Evolutionary conservation across 2,797 vertebrate species (phyloP), one percentile per base, ranked within the genome.

Genomic region (Clarias fuscus): DNA sequence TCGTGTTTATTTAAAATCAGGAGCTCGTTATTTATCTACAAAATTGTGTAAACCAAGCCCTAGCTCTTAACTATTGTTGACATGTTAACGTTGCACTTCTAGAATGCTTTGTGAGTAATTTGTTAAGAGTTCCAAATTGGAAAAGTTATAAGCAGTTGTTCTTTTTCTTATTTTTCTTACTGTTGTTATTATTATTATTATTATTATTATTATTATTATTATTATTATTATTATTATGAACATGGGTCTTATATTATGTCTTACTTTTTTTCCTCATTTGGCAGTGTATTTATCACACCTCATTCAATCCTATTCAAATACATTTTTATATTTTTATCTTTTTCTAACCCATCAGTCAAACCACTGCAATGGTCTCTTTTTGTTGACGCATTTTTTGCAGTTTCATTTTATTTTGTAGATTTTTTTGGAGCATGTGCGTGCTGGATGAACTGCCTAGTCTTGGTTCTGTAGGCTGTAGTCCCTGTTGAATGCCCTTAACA

Each of bases 401-500:
- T 94, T 91, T 18, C 89, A 88, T 89, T 83, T 86, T 77, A 92
- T 90, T 91, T 85, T 87, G 86, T 93, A 89, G 84, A 86, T 89
- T 18, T 43, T 43, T 94, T 93, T 90, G 87, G 92, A 96, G 95
- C 95, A 95, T 92, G 96, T 97, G 97, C 96, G 96, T 97, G 97
- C 96, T 97, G 95, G 94, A 96, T 96, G 95, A 97, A 95, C 96
- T 97, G 97, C 91, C 94, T 95, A 93, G 95, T 96, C 93, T 92
- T 93, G 93, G 77, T 91, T 94, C 88, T 90, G 85, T 90, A 90
- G 88, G 88, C 84, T 56, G 58, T 86, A 84, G 86, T 88, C 81
- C 75, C 73, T 91, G 86, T 89, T 91, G 86, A 91, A 88, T 88
- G 76, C 85, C 83, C 87, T 90, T 84, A 91, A 82, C 61, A 58